These are phyloP conservation scores for Phyllostomus discolor DNA, from an alignment of 2,113 vertebrate species.

Conservation along the genomic window DNA sequence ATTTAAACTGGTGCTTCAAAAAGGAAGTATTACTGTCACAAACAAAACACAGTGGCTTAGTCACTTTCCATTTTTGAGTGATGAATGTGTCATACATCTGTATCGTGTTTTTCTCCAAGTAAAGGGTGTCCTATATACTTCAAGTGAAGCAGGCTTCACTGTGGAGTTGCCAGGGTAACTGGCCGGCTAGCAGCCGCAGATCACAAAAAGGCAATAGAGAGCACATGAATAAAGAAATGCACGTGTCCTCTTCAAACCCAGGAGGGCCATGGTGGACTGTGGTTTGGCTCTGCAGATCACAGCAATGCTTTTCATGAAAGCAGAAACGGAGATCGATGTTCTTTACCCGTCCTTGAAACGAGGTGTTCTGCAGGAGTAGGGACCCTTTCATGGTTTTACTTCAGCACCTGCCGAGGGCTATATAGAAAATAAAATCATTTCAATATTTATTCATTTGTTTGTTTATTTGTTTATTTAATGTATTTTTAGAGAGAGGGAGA, in stretches of 20 bases:
- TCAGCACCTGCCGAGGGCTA: neutral
- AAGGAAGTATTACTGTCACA: constrained; percentile 58
- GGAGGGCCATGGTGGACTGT: neutral
- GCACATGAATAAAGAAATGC: constrained; percentile 45
- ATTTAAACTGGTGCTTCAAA: constrained; percentile 53
- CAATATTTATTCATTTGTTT: neutral
- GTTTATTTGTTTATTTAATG: too few species aligned
- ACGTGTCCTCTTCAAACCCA: constrained; percentile 26
- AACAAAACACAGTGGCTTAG: constrained; percentile 61
- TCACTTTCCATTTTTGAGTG: constrained; percentile 64
- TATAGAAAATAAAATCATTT: constrained; percentile 22
- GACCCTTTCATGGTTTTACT: neutral
- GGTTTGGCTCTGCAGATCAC: neutral
- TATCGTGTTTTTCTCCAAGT: constrained; percentile 59
- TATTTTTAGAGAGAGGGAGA: too few species aligned
- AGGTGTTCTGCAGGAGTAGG: neutral
- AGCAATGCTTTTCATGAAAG: neutral
- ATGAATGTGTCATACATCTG: constrained; percentile 50
- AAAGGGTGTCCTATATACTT: constrained; percentile 35
- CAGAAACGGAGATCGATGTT: neutral
- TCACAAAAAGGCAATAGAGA: constrained; percentile 44
- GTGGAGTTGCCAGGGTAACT: constrained; percentile 70
- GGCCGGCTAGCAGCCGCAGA: constrained; percentile 55
- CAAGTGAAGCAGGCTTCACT: constrained; percentile 45
- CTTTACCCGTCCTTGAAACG: neutral